Conservation (phyloP, 2,113 vertebrate species). For the Crotalus viridis region DNA sequence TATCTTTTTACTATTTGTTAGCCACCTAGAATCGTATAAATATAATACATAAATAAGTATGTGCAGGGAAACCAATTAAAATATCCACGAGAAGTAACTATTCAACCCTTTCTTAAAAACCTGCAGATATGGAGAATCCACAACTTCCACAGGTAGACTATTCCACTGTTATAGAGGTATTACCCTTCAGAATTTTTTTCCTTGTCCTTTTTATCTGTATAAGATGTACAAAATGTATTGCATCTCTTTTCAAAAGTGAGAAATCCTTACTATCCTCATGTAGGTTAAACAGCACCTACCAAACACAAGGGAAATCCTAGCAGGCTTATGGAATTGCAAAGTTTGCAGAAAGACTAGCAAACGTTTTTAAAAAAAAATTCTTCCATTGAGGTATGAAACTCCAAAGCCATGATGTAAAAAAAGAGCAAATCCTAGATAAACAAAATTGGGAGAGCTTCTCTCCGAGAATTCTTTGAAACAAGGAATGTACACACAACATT, state of each 20-base stretch:
- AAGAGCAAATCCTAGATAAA: background rate
- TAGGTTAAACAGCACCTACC: background rate
- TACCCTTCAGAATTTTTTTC: background rate
- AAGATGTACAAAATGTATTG: background rate
- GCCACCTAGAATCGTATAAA: background rate
- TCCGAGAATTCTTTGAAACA: background rate
- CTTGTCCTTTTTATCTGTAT: background rate
- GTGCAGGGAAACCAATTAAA: background rate
- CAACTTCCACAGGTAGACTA: background rate
- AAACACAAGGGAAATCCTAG: background rate
- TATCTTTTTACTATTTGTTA: background rate
- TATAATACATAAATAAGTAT: background rate
- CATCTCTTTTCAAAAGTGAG: background rate
- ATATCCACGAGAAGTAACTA: background rate
- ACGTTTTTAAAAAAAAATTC: background rate
- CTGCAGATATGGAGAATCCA: background rate
- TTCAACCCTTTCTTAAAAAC: background rate
- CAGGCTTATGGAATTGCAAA: background rate
- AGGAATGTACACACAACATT: background rate
- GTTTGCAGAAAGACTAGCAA: background rate
- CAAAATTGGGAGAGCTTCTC: background rate
- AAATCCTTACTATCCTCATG: background rate
- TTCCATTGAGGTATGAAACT: background rate
- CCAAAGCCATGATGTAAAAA: background rate
- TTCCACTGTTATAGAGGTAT: background rate